A percentile compares a stretch with the other conserved stretches of the same genome.
phyloP scores from a whole-genome alignment of 2,113 vertebrate species.

The Athene cunicularia region DNA sequence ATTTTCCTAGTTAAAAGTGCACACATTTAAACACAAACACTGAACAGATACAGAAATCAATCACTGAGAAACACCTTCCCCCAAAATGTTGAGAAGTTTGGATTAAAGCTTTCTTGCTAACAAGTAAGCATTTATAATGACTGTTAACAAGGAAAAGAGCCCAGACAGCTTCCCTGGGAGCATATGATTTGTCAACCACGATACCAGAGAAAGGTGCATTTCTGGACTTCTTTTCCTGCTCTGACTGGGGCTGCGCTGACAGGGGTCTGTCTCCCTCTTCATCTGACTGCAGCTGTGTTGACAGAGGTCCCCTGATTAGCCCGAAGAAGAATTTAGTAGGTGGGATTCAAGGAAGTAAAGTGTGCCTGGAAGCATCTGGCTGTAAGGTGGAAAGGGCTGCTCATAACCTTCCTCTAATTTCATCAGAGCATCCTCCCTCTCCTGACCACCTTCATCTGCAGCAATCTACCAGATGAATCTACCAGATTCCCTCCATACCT shows the following conservation, averaged over 20 bases:
- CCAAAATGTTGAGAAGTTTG: not conserved
- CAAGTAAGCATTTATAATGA: not conserved
- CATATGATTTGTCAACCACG: not conserved
- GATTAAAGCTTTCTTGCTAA: not conserved
- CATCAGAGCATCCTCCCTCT: not conserved
- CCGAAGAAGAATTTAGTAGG: not conserved
- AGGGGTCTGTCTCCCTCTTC: not conserved
- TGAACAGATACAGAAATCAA: not conserved
- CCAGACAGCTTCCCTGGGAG: not conserved
- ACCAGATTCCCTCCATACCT: not conserved
- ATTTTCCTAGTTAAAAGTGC: not conserved
- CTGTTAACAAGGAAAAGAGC: not conserved
- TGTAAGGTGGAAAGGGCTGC: not conserved
- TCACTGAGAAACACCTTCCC: not conserved
- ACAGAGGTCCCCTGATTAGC: not conserved
- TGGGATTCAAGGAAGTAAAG: not conserved
- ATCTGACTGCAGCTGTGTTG: not conserved
- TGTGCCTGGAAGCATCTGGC: not conserved
- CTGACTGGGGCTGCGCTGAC: not conserved
- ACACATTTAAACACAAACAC: not conserved
- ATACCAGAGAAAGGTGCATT: not conserved
- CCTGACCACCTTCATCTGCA: not conserved
- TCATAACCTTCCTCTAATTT: not conserved
- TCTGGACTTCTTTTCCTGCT: not conserved
- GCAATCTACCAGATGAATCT: not conserved